These are phyloP conservation scores for Ardeotis arabs DNA, from an alignment of 2,113 vertebrate genomes.

Conservation along the genomic window DNA sequence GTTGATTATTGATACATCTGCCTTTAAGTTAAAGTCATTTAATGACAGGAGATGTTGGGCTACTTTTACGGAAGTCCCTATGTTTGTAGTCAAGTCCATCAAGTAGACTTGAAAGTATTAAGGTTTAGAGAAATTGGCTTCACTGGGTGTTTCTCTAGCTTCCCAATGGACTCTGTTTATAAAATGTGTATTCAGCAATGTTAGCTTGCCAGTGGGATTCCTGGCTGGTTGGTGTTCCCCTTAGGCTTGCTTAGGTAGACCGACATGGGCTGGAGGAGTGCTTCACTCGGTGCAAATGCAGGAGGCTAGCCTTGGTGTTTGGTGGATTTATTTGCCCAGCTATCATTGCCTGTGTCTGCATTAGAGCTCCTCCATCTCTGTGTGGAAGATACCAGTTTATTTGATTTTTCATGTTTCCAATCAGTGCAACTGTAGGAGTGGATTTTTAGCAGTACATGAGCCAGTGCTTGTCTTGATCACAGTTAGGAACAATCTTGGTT, in stretches of 20 bases:
- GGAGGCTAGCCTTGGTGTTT: neutral
- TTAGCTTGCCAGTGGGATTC: neutral
- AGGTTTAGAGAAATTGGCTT: neutral
- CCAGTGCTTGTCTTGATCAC: neutral
- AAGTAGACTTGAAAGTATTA: neutral
- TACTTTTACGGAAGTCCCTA: neutral
- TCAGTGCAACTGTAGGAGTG: neutral
- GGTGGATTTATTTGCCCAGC: neutral
- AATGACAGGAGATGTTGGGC: neutral
- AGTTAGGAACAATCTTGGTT: neutral
- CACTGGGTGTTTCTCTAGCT: neutral
- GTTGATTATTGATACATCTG: neutral
- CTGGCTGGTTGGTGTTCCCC: neutral
- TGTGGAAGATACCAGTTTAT: neutral
- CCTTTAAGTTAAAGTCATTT: neutral
- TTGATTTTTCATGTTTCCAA: neutral
- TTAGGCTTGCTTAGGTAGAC: neutral
- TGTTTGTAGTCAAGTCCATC: neutral
- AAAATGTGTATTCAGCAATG: neutral
- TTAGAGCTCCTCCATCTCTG: neutral
- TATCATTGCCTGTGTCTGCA: neutral
- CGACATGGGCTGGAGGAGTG: neutral
- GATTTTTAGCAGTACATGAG: neutral
- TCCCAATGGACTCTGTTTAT: neutral
- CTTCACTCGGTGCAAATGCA: fast-evolving